phyloP scores from a whole-genome alignment of 2,888 invertebrate genomes.

The Hofmannophila pseudospretella region DNA sequence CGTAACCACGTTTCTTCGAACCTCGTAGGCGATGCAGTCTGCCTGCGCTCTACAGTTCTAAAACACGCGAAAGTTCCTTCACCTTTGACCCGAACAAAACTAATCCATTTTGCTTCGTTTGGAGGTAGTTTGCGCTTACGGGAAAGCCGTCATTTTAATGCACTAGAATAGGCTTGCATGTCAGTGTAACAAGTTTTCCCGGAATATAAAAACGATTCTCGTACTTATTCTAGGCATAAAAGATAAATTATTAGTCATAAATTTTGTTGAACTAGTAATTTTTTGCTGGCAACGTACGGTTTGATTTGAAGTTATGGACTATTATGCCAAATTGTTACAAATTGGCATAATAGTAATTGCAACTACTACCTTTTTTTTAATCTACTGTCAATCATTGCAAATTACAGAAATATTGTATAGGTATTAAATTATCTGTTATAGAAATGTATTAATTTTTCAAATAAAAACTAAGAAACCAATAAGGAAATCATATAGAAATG shows the following conservation, averaged over 20 bases:
- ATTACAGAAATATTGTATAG: too few species aligned
- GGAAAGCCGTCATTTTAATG: constrained; percentile 8
- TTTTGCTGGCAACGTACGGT: neutral
- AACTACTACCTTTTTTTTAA: too few species aligned
- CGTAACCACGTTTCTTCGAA: constrained; percentile 27
- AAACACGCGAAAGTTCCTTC: constrained; percentile 65
- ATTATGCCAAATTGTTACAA: neutral
- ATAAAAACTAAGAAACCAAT: too few species aligned
- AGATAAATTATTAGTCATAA: constrained; percentile 1
- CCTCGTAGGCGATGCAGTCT: constrained; percentile 54
- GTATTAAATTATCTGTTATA: too few species aligned
- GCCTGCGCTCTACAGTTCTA: constrained; percentile 39
- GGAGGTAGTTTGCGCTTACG: constrained; percentile 3
- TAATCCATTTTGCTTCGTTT: constrained; percentile 15
- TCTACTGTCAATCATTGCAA: too few species aligned
- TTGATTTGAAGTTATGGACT: neutral
- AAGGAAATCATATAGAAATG: too few species aligned
- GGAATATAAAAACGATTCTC: constrained; percentile 1
- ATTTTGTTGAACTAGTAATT: constrained; percentile 3
- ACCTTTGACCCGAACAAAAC: constrained; percentile 61
- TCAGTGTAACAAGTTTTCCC: constrained; percentile 3
- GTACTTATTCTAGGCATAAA: neutral
- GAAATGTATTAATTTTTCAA: too few species aligned
- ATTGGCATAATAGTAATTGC: too few species aligned
- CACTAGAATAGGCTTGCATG: constrained; percentile 12